Percentiles rank a stretch among this genome's conserved stretches.
Evolutionary conservation across 2,797 vertebrate genomes (phyloP).

Genomic region (Craterocephalus amniculus): DNA sequence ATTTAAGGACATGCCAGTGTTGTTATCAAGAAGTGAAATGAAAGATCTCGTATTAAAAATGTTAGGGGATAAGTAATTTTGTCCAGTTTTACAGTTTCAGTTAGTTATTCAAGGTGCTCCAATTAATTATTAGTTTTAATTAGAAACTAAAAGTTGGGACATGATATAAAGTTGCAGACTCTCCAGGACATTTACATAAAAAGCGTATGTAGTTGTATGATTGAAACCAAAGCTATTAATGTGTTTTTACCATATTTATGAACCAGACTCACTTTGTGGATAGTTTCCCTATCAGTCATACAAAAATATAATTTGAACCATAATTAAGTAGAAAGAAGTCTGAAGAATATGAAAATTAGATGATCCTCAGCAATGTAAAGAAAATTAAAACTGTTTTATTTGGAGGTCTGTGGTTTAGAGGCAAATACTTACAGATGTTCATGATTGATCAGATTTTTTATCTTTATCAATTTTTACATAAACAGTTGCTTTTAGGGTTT

Average conservation of each 20-base stretch:
- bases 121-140: background rate
- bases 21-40: slow-evolving; percentile 26
- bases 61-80: background rate
- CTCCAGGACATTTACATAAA: too few species aligned
- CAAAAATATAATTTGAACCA: too few species aligned
- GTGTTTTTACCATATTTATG: background rate
- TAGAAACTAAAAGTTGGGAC: background rate
- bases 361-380: too few species aligned
- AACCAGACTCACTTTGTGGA: too few species aligned
- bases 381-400: too few species aligned
- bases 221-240: background rate
- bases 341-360: background rate
- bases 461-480: background rate
- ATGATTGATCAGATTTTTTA: background rate
- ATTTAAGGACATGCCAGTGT: slow-evolving; percentile 37
- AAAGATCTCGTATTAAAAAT: slow-evolving; percentile 20
- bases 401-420: too few species aligned
- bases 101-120: background rate
- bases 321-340: background rate
- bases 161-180: background rate
- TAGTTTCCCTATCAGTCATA: too few species aligned
- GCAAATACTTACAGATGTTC: too few species aligned
- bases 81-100: background rate
- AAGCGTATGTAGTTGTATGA: too few species aligned
- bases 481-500: background rate